Evolutionary conservation across 2,797 vertebrate species (phyloP).

Genomic region (Cossypha dichroa): DNA sequence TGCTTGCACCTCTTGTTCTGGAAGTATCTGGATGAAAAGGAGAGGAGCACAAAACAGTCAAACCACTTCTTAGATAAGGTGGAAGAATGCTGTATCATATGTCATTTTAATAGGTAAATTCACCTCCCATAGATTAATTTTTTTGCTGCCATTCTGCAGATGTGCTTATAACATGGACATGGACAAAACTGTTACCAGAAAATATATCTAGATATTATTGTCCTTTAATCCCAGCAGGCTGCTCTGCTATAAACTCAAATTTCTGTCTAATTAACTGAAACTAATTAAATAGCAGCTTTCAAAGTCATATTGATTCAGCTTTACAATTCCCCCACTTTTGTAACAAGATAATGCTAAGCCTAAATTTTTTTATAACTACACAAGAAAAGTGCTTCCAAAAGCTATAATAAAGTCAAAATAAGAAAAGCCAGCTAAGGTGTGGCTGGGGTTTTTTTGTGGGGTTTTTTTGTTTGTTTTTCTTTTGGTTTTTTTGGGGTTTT

Average conservation of each 20-base stretch:
- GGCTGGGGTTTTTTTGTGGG: background rate
- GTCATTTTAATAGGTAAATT: background rate
- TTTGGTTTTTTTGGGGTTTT: background rate
- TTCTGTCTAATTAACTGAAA: constrained; percentile 2
- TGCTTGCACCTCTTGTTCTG: background rate
- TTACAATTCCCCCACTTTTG: background rate
- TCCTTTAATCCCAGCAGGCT: background rate
- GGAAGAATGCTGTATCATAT: background rate
- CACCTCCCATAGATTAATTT: background rate
- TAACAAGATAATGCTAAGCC: background rate
- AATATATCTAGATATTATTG: background rate
- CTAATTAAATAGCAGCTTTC: background rate
- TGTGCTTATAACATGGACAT: background rate
- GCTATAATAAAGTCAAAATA: background rate
- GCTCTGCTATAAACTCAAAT: background rate
- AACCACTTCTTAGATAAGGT: background rate
- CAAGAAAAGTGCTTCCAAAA: background rate
- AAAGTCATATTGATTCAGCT: constrained; percentile 2
- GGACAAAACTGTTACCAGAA: background rate
- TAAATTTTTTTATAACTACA: background rate
- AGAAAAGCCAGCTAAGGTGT: background rate
- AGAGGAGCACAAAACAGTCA: background rate
- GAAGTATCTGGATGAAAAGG: background rate
- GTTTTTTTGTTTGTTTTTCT: background rate
- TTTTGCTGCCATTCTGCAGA: background rate